Conservation (phyloP, 2,113 vertebrate genomes). For the Thinocorus orbignyianus region DNA sequence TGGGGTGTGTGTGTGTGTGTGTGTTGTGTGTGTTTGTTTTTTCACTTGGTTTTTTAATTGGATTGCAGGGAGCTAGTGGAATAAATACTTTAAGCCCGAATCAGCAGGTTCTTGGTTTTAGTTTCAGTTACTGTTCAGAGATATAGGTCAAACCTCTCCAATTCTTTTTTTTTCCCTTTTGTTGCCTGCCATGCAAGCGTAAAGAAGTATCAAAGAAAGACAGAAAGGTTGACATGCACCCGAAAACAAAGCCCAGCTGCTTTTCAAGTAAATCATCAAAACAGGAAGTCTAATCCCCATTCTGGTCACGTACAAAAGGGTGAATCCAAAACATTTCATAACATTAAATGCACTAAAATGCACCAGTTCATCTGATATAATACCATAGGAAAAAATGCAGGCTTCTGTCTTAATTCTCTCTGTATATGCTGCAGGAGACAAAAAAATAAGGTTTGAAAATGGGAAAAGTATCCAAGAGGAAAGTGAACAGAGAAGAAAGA, state of each 20-base stretch:
- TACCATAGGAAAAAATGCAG: neutral
- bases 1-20: neutral
- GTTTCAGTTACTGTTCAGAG: neutral
- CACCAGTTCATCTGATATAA: neutral
- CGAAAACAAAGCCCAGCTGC: neutral
- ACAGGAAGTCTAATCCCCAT: neutral
- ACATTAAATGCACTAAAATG: neutral
- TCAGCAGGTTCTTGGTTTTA: neutral
- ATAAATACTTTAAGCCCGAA: neutral
- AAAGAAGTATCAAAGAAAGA: neutral
- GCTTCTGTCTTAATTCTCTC: neutral
- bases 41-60: neutral
- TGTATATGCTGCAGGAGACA: neutral
- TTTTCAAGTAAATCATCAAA: constrained; percentile 11
- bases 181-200: neutral
- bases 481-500: neutral
- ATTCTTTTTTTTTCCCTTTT: neutral
- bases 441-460: neutral
- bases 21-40: neutral
- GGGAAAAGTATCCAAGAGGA: neutral
- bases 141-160: neutral
- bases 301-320: neutral
- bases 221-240: neutral
- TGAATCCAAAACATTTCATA: neutral
- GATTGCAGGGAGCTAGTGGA: neutral